phyloP scores from a whole-genome alignment of 2,113 vertebrate genomes.

The Brachyhypopomus occidentalis region DNA sequence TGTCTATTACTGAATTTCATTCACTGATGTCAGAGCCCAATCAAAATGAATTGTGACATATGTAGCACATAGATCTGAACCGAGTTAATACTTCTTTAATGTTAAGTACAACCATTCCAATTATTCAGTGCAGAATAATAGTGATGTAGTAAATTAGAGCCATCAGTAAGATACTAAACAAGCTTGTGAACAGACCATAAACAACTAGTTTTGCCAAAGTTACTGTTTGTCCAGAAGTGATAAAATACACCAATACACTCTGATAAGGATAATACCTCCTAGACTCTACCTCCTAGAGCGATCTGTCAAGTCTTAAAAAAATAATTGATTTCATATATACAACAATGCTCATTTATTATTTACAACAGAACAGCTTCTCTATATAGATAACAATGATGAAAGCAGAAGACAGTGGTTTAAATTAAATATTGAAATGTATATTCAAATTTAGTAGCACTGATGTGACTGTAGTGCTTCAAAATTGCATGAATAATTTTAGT shows the following conservation, averaged over 20 bases:
- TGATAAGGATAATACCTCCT: conserved; percentile 46
- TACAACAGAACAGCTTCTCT: conserved; percentile 47
- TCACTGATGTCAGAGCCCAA: neutral
- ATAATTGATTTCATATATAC: conserved; percentile 75
- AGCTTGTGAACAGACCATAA: conserved; percentile 3
- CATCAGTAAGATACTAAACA: conserved; percentile 15
- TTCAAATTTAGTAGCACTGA: neutral
- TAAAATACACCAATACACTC: conserved; percentile 50
- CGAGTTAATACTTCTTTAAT: neutral
- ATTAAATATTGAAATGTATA: conserved; percentile 4
- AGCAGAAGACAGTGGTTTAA: neutral
- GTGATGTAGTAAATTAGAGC: neutral
- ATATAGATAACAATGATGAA: conserved; percentile 10
- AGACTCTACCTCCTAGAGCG: conserved; percentile 48
- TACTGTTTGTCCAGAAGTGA: conserved; percentile 31
- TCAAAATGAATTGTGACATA: neutral
- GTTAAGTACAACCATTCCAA: neutral
- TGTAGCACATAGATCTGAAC: neutral
- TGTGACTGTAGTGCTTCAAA: neutral
- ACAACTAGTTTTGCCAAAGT: neutral
- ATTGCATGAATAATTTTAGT: neutral
- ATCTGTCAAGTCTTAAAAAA: conserved; percentile 74
- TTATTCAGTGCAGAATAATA: neutral
- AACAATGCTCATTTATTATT: conserved; percentile 57
- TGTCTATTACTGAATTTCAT: neutral